Base-by-base conservation (phyloP, 2,797 vertebrate species). In the Furcifer pardalis region DNA sequence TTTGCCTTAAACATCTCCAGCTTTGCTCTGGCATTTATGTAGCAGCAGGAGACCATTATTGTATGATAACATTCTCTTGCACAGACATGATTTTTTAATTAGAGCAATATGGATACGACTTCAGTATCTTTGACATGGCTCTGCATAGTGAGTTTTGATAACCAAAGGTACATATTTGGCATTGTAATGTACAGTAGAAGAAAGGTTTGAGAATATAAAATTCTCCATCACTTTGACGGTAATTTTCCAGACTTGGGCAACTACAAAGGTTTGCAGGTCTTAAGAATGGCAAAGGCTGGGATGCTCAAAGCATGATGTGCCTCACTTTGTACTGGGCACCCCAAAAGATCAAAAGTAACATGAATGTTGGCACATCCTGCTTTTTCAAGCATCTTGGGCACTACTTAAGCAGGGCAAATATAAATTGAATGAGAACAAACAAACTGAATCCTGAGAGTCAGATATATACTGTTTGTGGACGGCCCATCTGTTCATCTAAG, bases 41-140 rank as follows among this genome's bases (percentile, higher is more conserved):
- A 82, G 65, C 89, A 92, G 88, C 88, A 89, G 92, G 92, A 94
- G 86, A 73, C 78, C 78, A 93, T 93, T 94, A 93, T 87, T 77
- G 71, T 90, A 86, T 87, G 92, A 92, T 94, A 93, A 91, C 90
- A 93, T 85, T 86, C 56, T 84, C 73, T 90, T 87, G 79, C 89
- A 79, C 60, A 85, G 79, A 79, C 79, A 85, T 82, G 79, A 82
- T 89, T 63, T 81, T 80, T 87, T 93, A 91, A 94, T 89, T 86
- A 92, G 71, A 91, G 37, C 87, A 92, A 30, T 76, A 88, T 91
- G 92, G 86, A 77, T 91, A n/a, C 56, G 79, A 35, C 62, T 77
- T 35, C 88, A 10, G 5, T 76, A 76, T 77, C 89, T 88, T 84
- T 89, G 44, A 85, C 74, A 69, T 7, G 71, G 23, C 1, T 0